Conservation (phyloP, 2,797 vertebrate genomes). For the Mionectes olivaceus region DNA sequence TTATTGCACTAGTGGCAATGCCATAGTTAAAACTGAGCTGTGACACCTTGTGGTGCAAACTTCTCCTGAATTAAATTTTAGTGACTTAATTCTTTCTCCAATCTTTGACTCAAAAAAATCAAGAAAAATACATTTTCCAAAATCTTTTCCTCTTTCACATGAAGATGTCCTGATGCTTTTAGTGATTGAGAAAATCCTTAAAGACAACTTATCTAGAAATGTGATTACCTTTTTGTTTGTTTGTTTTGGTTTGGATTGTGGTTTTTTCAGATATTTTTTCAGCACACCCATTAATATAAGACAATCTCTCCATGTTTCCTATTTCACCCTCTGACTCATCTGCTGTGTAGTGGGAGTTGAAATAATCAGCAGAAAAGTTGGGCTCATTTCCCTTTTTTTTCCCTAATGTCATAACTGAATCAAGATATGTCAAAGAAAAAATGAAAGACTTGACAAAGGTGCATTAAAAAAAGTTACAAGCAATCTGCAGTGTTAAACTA, state of each 20-base stretch:
- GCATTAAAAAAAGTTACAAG: background rate
- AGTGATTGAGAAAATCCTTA: background rate
- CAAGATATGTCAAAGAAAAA: background rate
- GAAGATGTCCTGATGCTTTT: background rate
- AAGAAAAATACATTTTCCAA: background rate
- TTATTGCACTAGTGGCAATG: background rate
- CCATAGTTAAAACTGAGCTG: background rate
- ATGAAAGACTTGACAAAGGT: background rate
- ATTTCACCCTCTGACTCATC: slow-evolving; percentile 36
- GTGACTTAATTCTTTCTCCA: background rate
- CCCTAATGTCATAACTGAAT: background rate
- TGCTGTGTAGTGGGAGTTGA: slow-evolving; percentile 4
- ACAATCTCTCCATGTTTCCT: background rate
- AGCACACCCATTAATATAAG: background rate
- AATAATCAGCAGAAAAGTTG: slow-evolving; percentile 37
- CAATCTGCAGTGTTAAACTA: background rate
- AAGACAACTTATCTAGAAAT: background rate
- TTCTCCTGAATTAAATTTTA: background rate
- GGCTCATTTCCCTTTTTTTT: background rate
- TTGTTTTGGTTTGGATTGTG: background rate
- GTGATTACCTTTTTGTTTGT: background rate
- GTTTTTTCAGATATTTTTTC: background rate
- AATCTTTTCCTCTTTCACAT: background rate
- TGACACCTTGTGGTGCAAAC: background rate
- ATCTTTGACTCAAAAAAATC: background rate